Evolutionary conservation across 1,140 invertebrate genomes (phyloP).

Genomic region (Drosophila quadrilineata): DNA sequence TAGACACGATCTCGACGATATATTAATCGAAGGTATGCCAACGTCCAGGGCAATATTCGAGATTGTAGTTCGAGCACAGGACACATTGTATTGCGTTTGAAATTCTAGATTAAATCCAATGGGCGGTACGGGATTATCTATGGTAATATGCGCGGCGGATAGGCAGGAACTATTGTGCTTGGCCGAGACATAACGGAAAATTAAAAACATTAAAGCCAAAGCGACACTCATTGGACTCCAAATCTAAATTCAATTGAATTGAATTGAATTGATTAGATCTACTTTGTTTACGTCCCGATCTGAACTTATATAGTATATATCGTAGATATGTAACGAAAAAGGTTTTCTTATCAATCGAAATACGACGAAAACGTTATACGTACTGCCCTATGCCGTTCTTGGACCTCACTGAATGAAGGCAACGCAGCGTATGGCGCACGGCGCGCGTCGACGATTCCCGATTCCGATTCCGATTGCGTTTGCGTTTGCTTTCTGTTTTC

Average conservation of each 20-base stretch:
- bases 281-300: not conserved
- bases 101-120: no score
- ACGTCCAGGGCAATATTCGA: constrained; percentile 12
- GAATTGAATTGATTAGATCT: not conserved
- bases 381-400: constrained; percentile 16
- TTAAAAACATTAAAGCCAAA: constrained; percentile 12
- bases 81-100: no score
- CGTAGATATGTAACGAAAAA: not conserved
- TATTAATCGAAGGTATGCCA: not conserved
- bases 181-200: constrained; percentile 23
- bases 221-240: constrained; percentile 18
- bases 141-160: not conserved
- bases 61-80: constrained; percentile 1
- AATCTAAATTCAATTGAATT: not conserved
- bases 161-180: constrained; percentile 16
- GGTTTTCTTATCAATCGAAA: constrained; percentile 26
- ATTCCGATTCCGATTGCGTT: no score
- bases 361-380: constrained; percentile 10
- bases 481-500: no score
- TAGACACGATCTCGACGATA: constrained; percentile 24
- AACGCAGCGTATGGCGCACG: no score
- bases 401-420: constrained; percentile 28
- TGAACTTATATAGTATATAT: not conserved
- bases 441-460: no score
- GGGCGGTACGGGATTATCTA: not conserved